Evolutionary conservation across 2,113 vertebrate genomes (phyloP).

Genomic region (Prunella fulvescens): DNA sequence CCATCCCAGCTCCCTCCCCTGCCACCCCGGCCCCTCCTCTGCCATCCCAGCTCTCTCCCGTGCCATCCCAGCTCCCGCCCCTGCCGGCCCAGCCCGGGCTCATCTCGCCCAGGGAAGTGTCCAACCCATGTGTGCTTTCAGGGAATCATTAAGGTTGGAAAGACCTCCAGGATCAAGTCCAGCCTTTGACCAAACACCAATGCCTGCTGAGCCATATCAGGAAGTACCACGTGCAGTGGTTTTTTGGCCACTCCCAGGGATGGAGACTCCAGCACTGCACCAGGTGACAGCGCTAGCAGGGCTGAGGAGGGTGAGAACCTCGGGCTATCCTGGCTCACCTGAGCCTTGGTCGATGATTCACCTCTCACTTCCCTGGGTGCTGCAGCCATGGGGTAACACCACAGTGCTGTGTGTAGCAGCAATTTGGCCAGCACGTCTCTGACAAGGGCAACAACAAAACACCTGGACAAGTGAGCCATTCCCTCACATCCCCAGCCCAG

Average conservation of each 20-base stretch:
- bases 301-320: background rate
- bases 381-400: constrained; percentile 73
- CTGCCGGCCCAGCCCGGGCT: background rate
- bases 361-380: constrained; percentile 42
- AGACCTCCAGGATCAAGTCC: background rate
- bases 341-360: background rate
- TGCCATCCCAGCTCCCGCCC: background rate
- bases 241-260: background rate
- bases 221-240: background rate
- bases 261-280: background rate
- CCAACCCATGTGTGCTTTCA: background rate
- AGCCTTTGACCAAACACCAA: background rate
- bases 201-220: fast-evolving
- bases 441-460: constrained; percentile 78
- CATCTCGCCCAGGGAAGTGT: background rate
- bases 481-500: background rate
- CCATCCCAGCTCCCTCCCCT: background rate
- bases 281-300: background rate
- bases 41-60: background rate
- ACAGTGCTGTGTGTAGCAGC: constrained; percentile 72
- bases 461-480: constrained; percentile 67
- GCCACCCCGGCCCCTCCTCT: background rate
- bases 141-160: background rate
- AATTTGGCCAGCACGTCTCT: constrained; percentile 78
- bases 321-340: background rate